phyloP scores from a whole-genome alignment of 2,888 invertebrate species.

The Catocala nupta region DNA sequence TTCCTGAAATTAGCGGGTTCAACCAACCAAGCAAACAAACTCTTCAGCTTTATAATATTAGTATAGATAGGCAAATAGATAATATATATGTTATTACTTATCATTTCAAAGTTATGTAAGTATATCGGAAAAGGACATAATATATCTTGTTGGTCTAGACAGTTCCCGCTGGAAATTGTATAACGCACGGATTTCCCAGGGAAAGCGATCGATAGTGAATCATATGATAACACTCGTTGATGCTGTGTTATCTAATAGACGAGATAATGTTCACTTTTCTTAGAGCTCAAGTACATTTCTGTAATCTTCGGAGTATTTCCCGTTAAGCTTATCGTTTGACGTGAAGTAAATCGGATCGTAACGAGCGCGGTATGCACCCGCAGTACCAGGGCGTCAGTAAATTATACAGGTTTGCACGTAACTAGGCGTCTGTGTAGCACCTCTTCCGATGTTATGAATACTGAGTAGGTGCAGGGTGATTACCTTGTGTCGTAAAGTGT shows the following conservation, averaged over 20 bases:
- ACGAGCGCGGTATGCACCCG: not conserved
- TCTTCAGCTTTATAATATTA: too few relatives aligned
- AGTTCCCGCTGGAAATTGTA: slow-evolving; percentile 3
- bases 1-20: too few relatives aligned
- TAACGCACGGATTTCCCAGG: slow-evolving; percentile 1
- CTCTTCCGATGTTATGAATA: not conserved
- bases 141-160: not conserved
- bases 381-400: slow-evolving; percentile 17
- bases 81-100: not conserved
- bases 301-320: slow-evolving; percentile 27
- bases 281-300: slow-evolving; percentile 34
- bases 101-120: not conserved
- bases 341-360: slow-evolving; percentile 17
- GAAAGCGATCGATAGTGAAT: slow-evolving; percentile 5
- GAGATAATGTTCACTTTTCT: slow-evolving; percentile 26
- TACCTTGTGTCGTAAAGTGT: too few relatives aligned
- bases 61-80: not conserved
- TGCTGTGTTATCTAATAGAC: slow-evolving; percentile 25
- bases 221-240: not conserved
- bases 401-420: slow-evolving; percentile 5
- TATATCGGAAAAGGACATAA: not conserved
- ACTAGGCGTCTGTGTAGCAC: not conserved
- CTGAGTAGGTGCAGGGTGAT: not conserved
- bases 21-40: too few relatives aligned
- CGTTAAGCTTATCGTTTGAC: slow-evolving; percentile 13